Evolutionary conservation across 2,888 invertebrate genomes (phyloP), one percentile per base, ranked within the genome.

Genomic region (Corbicula japonica): DNA sequence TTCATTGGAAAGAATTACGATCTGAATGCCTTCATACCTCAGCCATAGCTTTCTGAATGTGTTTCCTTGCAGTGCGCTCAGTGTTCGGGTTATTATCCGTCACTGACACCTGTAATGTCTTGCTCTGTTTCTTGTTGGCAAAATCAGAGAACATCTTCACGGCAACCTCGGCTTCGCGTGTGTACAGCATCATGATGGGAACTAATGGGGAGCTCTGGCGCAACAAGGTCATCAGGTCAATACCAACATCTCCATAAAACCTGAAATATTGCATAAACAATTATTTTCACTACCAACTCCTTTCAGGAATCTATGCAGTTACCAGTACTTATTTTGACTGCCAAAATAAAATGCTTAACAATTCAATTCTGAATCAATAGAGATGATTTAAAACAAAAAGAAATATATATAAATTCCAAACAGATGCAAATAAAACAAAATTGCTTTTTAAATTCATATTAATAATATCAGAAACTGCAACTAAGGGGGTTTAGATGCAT

Each of bases 171-270:
- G 87, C 86, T 79, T 93, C 92, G 18, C 81, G 81, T 26, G 80
- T 85, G 73, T 90, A 92, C 74, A 93, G 75, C 65, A 93, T 73
- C 70, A 93, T 84, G 48, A 93, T 88, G 44, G 93, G 93, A 6
- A 87, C 88, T 18, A 69, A 80, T 0, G 91, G 87, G 4, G 85
- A 84, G 72, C 91, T 91, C 87, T 92, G 92, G 26, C 85, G 76
- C 44, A 91, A 71, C 73, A 92, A 85, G 12, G 86, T 76, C 5
- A 89, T 83, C 30, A 92, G 78, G 76, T 93, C 93, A n/a, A 90
- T 73, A 3, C 87, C 79, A 6, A 90, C 80, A 68, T 93, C 92
- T 18, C 89, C 88, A 65, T 83, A 86, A 78, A 89, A 92, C 79
- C 92, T 92, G 72, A 28, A 73, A 41, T 35, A 41, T n/a, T n/a